Base-by-base conservation (phyloP, 2,888 invertebrate species). In the Cantharis rustica region DNA sequence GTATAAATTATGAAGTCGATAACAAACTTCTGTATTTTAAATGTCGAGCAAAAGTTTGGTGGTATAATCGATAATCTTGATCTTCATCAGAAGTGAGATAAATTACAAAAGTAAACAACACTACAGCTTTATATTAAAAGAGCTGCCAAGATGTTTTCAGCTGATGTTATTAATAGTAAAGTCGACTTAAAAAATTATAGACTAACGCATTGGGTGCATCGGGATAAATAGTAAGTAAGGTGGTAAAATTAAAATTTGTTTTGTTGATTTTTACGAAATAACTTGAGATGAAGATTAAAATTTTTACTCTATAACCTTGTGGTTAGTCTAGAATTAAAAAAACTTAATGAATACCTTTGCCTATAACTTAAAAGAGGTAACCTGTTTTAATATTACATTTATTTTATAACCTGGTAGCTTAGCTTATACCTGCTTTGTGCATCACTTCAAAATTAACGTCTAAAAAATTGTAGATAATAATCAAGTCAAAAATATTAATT, bases 311-410 rank as follows among this genome's bases (percentile, higher is more conserved):
- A 23, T 23, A 66, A 66, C 72, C 68, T 72, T 72, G 64, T 10
- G 72, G 47, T 61, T 68, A 72, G 47, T 47, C 16, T 23, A 15
- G 47, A 69, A 69, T 47, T 69, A 47, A 69, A 47, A n/a, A 69
- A 69, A 69, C 47, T 31, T 72, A 72, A 72, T 72, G 20, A 64
- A 26, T 68, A 72, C 64, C 47, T 66, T 66, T 16, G 23, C 64
- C 23, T 23, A 23, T 66, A 20, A 20, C 23, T 66, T 17, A 66
- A 66, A 66, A 20, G 11, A 23, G n/a, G n/a, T 66, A 66, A 66
- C 64, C 64, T 66, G 64, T 66, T 66, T 16, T 66, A 66, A n/a
- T 66, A 16, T 66, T 47, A 47, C 47, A 47, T 47, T 47, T 66
- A 20, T 66, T 66, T 66, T 16, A 20, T 66, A 66, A 66, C 23